A percentile compares a stretch with the other conserved stretches of the same genome.
Conservation (phyloP, 2,113 vertebrate genomes). For the Cettia cetti region DNA sequence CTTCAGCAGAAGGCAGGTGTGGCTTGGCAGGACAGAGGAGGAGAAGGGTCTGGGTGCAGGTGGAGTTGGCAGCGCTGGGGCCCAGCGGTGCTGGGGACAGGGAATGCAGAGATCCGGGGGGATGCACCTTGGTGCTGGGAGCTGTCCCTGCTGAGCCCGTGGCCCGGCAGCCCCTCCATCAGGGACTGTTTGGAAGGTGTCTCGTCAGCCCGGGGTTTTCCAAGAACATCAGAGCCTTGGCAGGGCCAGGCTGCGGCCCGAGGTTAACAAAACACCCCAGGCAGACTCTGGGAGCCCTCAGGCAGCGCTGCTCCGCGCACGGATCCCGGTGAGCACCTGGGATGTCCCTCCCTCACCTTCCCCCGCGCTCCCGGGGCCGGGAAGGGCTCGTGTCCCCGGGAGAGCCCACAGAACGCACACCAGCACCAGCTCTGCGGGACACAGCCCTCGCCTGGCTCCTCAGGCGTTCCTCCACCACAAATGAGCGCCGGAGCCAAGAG, state of each 20-base stretch:
- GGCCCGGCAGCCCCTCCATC: neutral
- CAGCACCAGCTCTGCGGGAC: neutral
- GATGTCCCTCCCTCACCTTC: neutral
- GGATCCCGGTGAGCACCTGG: neutral
- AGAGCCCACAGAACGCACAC: neutral
- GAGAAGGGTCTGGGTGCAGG: neutral
- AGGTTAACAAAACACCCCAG: slow-evolving; percentile 55
- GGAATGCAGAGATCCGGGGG: neutral
- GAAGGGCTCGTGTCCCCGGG: neutral
- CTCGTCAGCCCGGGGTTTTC: neutral
- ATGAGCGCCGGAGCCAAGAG: neutral
- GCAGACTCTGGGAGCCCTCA: neutral
- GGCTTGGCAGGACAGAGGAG: neutral
- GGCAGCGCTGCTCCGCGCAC: accelerated
- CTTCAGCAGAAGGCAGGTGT: neutral
- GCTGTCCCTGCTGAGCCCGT: neutral
- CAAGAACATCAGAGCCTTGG: slow-evolving; percentile 52
- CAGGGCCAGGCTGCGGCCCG: slow-evolving; percentile 17
- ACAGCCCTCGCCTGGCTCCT: neutral
- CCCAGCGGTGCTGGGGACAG: neutral
- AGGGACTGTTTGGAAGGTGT: slow-evolving; percentile 10
- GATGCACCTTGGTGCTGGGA: neutral
- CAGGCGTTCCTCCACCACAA: slow-evolving; percentile 30
- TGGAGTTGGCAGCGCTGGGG: neutral
- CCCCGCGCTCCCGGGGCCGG: neutral